Percentiles rank a stretch among this genome's conserved stretches.
Conservation (phyloP, 2,888 invertebrate genomes). For the Eristalis arbustorum region DNA sequence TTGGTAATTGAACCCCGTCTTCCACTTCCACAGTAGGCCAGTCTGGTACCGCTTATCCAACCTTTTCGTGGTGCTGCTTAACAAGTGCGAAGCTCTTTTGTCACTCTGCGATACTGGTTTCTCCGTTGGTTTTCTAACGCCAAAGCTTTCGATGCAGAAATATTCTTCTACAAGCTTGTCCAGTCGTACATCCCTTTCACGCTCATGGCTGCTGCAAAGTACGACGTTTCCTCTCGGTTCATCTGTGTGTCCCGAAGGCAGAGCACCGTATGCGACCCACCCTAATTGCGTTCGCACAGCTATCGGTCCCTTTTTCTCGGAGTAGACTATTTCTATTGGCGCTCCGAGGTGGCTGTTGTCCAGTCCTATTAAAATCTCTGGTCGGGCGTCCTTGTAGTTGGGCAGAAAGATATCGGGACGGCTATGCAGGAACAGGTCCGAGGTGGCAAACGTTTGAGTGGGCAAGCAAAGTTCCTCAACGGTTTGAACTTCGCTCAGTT, state of each 20-base stretch:
- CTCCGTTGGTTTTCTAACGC: slow-evolving; percentile 42
- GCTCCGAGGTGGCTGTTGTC: slow-evolving; percentile 25
- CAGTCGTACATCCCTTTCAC: neutral
- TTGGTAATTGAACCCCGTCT: slow-evolving; percentile 18
- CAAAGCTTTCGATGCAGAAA: slow-evolving; percentile 34
- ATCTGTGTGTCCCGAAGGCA: neutral
- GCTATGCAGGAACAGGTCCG: neutral
- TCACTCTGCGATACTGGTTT: neutral
- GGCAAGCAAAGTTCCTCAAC: neutral
- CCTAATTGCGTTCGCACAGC: slow-evolving; percentile 53
- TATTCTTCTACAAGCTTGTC: neutral
- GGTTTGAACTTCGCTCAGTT: neutral
- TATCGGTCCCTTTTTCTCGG: slow-evolving; percentile 34
- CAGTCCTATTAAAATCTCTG: slow-evolving; percentile 40
- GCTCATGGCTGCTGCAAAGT: neutral
- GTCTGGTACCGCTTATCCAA: slow-evolving; percentile 1
- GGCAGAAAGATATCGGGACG: slow-evolving; percentile 2
- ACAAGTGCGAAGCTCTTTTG: slow-evolving; percentile 3
- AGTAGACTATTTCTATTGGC: neutral
- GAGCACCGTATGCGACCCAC: slow-evolving; percentile 34
- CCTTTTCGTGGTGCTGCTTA: slow-evolving; percentile 1
- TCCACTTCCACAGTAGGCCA: slow-evolving; percentile 39
- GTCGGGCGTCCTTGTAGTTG: slow-evolving; percentile 17
- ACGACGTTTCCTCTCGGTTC: neutral
- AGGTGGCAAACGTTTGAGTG: neutral